Evolutionary conservation across 2,113 vertebrate species (phyloP), one percentile per base, ranked within the genome.

Genomic region (Typhlomys cinereus): DNA sequence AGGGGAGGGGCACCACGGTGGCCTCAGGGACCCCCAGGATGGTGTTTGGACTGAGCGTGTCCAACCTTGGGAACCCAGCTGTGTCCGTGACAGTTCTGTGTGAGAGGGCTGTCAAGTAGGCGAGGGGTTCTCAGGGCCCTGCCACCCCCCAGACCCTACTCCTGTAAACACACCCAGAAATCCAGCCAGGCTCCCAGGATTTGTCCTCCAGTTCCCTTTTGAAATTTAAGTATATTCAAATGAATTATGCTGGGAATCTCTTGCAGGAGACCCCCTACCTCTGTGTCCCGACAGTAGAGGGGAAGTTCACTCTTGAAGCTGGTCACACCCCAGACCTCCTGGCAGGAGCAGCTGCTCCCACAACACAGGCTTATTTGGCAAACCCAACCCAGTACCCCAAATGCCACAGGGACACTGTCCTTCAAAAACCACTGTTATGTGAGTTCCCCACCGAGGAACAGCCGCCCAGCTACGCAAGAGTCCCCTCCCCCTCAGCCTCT

Each of bases 231-330:
- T 74, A 75, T 64, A 91, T 66, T 74, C 88, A 89, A 80, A 84
- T 78, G 39, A 92, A 80, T 89, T 88, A 87, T 62, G 81, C 69
- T 75, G 62, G 44, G 44, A 73, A 91, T 89, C 88, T 95, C 83
- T 67, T 91, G 84, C 76, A 85, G 84, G 76, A 96, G 69, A 73
- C 3, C 1, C 34, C 73, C 64, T 21, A 85, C 29, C 61, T 27
- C 25, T 29, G 2, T 21, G 41, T 95, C 66, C 70, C 95, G 74
- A 85, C 3, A 39, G 21, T 39, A 17, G 44, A 46, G 48, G 48
- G 34, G 66, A 50, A 74, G 39, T 48, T 20, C 57, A 66, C 39
- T 27, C 11, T 46, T 23, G 14, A 50, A 2, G 39, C 59, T 70
- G 12, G 39, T 11, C 39, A 94, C 41, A 46, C 21, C 76, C 15